Conservation (phyloP, 2,797 vertebrate genomes). For the Molossus alvarezi region DNA sequence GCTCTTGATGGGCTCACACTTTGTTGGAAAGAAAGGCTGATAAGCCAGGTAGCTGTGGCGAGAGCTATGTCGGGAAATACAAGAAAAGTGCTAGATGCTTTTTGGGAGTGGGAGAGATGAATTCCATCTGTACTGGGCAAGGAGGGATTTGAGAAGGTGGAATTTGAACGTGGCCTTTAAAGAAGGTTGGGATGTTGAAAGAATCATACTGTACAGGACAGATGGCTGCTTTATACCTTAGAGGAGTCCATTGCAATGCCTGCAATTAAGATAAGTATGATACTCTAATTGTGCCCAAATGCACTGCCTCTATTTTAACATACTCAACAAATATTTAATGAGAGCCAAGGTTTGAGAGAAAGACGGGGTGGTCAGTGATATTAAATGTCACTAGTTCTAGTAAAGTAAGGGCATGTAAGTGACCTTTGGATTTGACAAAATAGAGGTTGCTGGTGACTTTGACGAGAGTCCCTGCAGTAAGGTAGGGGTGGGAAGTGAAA, state of each 20-base stretch:
- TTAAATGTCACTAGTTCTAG: neutral
- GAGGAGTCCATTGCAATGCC: neutral
- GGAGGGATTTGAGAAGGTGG: neutral
- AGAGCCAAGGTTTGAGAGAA: neutral
- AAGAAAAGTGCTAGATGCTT: neutral
- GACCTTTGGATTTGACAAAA: conserved; percentile 1
- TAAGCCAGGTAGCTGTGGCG: neutral
- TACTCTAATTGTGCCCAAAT: neutral
- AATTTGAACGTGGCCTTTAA: conserved; percentile 53
- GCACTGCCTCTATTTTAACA: conserved; percentile 22
- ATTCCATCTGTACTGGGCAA: neutral
- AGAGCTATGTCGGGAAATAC: neutral
- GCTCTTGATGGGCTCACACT: neutral
- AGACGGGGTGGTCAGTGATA: neutral
- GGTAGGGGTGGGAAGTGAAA: neutral
- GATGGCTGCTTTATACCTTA: neutral
- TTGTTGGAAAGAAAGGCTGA: conserved; percentile 29
- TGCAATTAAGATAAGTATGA: neutral
- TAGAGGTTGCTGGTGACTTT: neutral
- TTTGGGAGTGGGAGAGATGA: neutral
- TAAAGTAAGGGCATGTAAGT: neutral
- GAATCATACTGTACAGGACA: neutral
- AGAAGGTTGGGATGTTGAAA: conserved; percentile 36
- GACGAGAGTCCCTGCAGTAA: neutral
- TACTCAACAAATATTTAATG: neutral